phyloP scores from a whole-genome alignment of 2,797 vertebrate genomes.

The Liparis tanakae region DNA sequence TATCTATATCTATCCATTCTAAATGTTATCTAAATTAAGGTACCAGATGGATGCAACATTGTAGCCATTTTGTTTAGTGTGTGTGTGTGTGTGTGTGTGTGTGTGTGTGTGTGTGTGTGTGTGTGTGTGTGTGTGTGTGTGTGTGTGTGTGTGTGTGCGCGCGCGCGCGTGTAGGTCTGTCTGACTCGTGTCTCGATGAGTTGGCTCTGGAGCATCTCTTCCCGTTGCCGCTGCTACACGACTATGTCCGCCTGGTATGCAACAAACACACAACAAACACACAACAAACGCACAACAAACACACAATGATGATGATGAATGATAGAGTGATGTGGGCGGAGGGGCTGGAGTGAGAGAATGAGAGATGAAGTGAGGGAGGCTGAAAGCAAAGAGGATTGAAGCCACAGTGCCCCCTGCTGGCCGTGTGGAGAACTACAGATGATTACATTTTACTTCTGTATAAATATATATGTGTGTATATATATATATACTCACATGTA shows the following conservation, averaged over 20 bases:
- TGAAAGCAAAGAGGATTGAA: constrained; percentile 12
- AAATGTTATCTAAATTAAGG: too few species aligned
- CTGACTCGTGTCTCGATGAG: constrained; percentile 90
- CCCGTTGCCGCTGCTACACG: constrained; percentile 91
- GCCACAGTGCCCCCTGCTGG: constrained; percentile 53
- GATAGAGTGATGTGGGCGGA: constrained; percentile 7
- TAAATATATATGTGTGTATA: too few species aligned
- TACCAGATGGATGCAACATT: too few species aligned
- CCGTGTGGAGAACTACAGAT: neutral
- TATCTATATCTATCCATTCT: too few species aligned
- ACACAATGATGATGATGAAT: too few species aligned
- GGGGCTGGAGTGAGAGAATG: constrained; percentile 4
- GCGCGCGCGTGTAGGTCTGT: constrained; percentile 83
- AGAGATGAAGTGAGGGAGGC: constrained; percentile 17
- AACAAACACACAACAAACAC: constrained; percentile 45
- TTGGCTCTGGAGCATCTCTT: constrained; percentile 90
- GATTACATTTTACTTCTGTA: neutral
- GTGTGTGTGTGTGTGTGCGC: neutral
- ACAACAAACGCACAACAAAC: constrained; percentile 50
- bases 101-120: neutral
- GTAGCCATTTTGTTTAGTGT: too few species aligned
- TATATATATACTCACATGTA: too few species aligned
- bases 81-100: too few species aligned
- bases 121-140: constrained; percentile 12
- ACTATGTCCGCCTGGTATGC: constrained; percentile 93